These are phyloP conservation scores for Microtus ochrogaster DNA, from an alignment of 2,113 vertebrate species.

Conservation along the genomic window DNA sequence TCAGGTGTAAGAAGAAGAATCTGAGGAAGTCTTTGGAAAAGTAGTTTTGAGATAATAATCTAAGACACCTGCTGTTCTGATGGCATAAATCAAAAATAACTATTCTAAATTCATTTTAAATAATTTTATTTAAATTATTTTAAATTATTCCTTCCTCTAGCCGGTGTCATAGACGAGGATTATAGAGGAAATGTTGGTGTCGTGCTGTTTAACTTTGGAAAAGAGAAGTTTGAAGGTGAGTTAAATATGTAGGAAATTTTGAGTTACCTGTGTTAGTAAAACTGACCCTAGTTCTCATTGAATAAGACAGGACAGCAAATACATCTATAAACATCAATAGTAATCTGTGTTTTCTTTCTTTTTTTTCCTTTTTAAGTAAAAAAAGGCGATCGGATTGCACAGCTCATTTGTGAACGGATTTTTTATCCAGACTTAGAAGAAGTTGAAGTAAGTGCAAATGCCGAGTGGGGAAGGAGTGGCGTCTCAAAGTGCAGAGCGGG, in stretches of 20 bases:
- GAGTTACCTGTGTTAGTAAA: background rate
- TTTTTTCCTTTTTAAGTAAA: slow-evolving; percentile 88
- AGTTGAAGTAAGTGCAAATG: slow-evolving; percentile 88
- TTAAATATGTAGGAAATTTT: background rate
- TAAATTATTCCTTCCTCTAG: slow-evolving; percentile 81
- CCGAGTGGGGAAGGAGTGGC: background rate
- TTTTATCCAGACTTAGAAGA: slow-evolving; percentile 95
- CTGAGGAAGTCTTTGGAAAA: background rate
- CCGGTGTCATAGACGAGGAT: slow-evolving; percentile 98
- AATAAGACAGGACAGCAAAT: background rate
- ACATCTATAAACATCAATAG: background rate
- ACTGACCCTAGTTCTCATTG: background rate
- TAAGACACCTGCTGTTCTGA: background rate
- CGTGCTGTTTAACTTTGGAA: slow-evolving; percentile 97
- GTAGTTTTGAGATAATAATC: slow-evolving; percentile 21
- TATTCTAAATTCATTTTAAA: no score
- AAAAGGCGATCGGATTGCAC: slow-evolving; percentile 96
- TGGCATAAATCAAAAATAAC: background rate
- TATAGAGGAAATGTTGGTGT: slow-evolving; percentile 98
- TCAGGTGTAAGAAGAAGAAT: background rate
- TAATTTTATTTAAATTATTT: no score
- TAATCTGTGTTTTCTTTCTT: slow-evolving; percentile 42
- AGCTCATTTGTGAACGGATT: slow-evolving; percentile 97
- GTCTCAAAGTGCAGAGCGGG: background rate
- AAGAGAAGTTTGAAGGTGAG: slow-evolving; percentile 94